phyloP scores from a whole-genome alignment of 2,113 vertebrate species.

The Oryzias javanicus region DNA sequence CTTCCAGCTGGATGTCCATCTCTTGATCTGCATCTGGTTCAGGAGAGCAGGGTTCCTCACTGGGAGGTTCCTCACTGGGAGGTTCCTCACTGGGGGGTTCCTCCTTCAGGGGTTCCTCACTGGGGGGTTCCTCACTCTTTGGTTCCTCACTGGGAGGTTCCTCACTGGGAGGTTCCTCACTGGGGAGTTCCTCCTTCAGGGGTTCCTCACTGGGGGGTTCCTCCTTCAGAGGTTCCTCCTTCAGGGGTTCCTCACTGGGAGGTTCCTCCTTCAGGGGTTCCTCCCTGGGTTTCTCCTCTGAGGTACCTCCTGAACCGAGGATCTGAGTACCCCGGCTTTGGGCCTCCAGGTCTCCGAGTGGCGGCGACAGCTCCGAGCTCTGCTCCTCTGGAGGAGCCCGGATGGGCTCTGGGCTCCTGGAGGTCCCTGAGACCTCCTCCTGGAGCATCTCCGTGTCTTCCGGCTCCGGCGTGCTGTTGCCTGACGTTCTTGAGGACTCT shows the following conservation, averaged over 20 bases:
- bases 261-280: too few species aligned
- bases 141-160: too few species aligned
- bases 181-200: too few species aligned
- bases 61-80: conserved; percentile 33
- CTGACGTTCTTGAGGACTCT: conserved; percentile 85
- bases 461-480: conserved; percentile 83
- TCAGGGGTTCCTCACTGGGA: too few species aligned
- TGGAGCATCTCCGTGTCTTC: conserved; percentile 79
- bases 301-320: conserved; percentile 20
- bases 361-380: conserved; percentile 38
- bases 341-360: too few species aligned
- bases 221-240: too few species aligned
- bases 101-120: too few species aligned
- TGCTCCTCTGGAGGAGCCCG: conserved; percentile 31
- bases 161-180: too few species aligned
- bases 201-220: too few species aligned
- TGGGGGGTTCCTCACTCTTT: too few species aligned
- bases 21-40: conserved; percentile 35
- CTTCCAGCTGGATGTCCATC: conserved; percentile 30
- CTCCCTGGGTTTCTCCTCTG: too few species aligned
- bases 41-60: conserved; percentile 31
- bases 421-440: conserved; percentile 78
- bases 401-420: conserved; percentile 36
- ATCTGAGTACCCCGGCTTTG: too few species aligned
- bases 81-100: conserved; percentile 32